A percentile compares a stretch with the other conserved stretches of the same genome.
Evolutionary conservation across 2,797 vertebrate species (phyloP).

Genomic region (Florisuga fusca): DNA sequence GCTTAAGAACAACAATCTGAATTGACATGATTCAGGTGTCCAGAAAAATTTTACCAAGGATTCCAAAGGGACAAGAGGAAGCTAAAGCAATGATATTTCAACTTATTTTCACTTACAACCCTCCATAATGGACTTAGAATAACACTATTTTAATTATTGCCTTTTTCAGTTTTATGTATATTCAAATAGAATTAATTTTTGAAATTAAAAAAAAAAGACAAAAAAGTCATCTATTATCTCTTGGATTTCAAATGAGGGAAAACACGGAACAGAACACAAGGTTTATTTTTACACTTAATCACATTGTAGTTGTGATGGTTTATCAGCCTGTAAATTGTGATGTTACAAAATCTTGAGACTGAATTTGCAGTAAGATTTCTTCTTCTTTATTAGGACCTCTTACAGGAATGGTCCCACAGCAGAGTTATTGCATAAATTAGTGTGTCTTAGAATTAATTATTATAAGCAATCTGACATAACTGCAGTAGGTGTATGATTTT

Average conservation of each 20-base stretch:
- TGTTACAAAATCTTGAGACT: not conserved
- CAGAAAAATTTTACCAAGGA: not conserved
- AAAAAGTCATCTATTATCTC: not conserved
- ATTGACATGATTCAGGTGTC: not conserved
- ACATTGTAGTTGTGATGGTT: not conserved
- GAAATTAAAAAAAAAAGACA: not conserved
- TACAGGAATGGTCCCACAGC: not conserved
- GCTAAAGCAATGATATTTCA: not conserved
- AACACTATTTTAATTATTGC: not conserved
- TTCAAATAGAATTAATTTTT: constrained; percentile 6
- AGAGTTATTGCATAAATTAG: not conserved
- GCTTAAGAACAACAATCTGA: not conserved
- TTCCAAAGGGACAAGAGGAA: not conserved
- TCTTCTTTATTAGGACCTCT: constrained; percentile 5
- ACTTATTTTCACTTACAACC: not conserved
- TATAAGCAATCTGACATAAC: not conserved
- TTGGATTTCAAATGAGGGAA: not conserved
- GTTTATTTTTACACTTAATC: not conserved
- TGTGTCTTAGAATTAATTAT: not conserved
- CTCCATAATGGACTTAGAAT: not conserved
- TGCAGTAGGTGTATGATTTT: not conserved
- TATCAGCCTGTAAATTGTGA: not conserved
- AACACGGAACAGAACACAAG: not conserved
- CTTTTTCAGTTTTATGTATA: constrained; percentile 4
- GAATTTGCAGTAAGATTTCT: not conserved